These are phyloP conservation scores for Coelopa frigida DNA, from an alignment of 1,140 invertebrate genomes.

Conservation along the genomic window DNA sequence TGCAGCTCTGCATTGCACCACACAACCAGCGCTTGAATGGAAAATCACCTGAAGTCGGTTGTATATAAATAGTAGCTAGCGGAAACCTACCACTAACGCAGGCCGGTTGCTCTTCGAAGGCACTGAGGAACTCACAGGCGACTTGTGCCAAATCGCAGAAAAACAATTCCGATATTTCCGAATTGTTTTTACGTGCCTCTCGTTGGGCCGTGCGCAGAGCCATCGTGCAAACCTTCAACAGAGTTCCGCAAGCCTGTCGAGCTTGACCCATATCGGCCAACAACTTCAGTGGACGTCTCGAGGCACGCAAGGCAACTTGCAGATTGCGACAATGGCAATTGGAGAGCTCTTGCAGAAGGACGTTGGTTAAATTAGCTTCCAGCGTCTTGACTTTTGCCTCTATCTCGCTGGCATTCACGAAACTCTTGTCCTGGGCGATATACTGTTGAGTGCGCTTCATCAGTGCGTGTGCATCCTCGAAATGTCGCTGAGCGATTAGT, in stretches of 20 bases:
- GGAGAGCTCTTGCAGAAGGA: conserved; percentile 82
- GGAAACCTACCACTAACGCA: conserved; percentile 38
- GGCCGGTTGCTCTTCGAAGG: conserved; percentile 36
- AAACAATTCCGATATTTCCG: conserved; percentile 40
- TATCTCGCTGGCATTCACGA: conserved; percentile 45
- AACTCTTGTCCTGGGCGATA: conserved; percentile 42
- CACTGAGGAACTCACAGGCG: conserved; percentile 39
- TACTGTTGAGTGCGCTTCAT: conserved; percentile 68
- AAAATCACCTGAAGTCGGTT: too few relatives aligned
- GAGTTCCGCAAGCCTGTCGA: conserved; percentile 29
- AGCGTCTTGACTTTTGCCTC: conserved; percentile 62
- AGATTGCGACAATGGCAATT: conserved; percentile 80
- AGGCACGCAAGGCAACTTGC: conserved; percentile 85
- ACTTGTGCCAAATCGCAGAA: conserved; percentile 43
- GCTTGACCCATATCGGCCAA: conserved; percentile 62
- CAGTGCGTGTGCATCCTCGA: conserved; percentile 86
- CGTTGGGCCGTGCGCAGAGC: conserved; percentile 37
- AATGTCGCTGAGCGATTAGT: conserved; percentile 92
- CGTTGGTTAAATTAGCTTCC: conserved; percentile 70
- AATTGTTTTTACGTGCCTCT: conserved; percentile 39
- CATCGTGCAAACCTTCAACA: conserved; percentile 35
- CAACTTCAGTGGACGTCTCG: conserved; percentile 68
- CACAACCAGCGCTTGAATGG: conserved; percentile 70
- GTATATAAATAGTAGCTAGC: too few relatives aligned
- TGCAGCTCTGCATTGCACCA: conserved; percentile 86